These are phyloP conservation scores for Galerucella pusilla DNA, from an alignment of 2,888 invertebrate genomes.

Conservation along the genomic window DNA sequence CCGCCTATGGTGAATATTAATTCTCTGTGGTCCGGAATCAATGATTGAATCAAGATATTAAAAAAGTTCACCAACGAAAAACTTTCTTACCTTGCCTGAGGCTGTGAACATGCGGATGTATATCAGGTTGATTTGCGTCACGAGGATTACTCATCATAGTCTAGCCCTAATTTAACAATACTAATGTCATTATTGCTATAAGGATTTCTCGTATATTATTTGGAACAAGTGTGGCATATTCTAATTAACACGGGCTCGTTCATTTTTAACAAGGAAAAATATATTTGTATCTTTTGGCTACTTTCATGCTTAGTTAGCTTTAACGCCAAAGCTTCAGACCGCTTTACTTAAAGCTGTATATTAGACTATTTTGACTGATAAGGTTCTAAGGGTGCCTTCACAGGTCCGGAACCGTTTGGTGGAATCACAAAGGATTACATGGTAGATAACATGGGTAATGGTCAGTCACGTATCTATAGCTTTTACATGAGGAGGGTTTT, in stretches of 20 bases:
- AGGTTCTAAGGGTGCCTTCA: too few relatives aligned
- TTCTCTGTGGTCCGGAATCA: constrained; percentile 12
- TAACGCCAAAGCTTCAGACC: too few relatives aligned
- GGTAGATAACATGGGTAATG: too few relatives aligned
- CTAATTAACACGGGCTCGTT: not conserved
- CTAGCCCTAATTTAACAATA: constrained; percentile 13
- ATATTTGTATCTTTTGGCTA: not conserved
- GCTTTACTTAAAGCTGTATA: not conserved
- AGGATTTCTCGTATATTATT: not conserved
- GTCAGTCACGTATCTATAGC: too few relatives aligned
- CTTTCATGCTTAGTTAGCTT: too few relatives aligned
- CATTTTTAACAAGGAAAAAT: not conserved
- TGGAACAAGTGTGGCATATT: not conserved
- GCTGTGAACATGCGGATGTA: constrained; percentile 9
- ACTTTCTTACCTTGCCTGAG: constrained; percentile 21
- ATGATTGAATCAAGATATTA: not conserved
- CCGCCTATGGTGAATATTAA: constrained; percentile 9
- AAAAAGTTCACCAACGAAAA: constrained; percentile 5
- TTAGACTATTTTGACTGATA: not conserved
- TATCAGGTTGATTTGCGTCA: constrained; percentile 8
- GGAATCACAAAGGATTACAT: too few relatives aligned
- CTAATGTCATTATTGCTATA: not conserved
- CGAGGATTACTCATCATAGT: constrained; percentile 9
- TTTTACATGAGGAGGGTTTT: too few relatives aligned
- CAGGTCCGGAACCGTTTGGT: too few relatives aligned